These are phyloP conservation scores for Venusia cambrica DNA, from an alignment of 2,888 invertebrate genomes.

Conservation along the genomic window DNA sequence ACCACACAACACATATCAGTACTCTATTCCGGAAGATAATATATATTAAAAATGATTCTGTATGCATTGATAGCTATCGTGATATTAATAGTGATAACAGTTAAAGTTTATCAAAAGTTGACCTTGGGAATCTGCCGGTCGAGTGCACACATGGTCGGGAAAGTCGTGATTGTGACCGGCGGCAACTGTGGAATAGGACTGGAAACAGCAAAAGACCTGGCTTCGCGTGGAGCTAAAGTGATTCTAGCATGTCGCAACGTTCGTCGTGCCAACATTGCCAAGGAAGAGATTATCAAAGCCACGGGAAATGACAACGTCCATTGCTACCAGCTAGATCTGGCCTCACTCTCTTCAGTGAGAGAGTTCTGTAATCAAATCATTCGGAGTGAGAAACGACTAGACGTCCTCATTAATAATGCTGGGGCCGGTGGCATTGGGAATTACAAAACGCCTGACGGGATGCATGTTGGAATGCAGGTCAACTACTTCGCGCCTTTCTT, in stretches of 20 bases:
- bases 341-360: slow-evolving; percentile 70
- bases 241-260: slow-evolving; percentile 75
- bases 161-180: slow-evolving; percentile 70
- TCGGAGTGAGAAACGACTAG: slow-evolving; percentile 69
- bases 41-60: slow-evolving; percentile 50
- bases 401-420: slow-evolving; percentile 83
- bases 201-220: slow-evolving; percentile 76
- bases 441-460: slow-evolving; percentile 82
- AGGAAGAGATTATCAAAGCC: slow-evolving; percentile 56
- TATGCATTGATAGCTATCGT: slow-evolving; percentile 39
- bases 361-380: slow-evolving; percentile 80
- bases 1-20: slow-evolving; percentile 7
- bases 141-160: slow-evolving; percentile 70
- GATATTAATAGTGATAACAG: slow-evolving; percentile 39
- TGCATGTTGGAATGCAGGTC: slow-evolving; percentile 85
- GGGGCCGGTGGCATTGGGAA: slow-evolving; percentile 73
- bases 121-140: slow-evolving; percentile 63
- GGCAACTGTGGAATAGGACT: slow-evolving; percentile 76
- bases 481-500: slow-evolving; percentile 88
- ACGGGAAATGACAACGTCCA: slow-evolving; percentile 61
- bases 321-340: slow-evolving; percentile 62
- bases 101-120: slow-evolving; percentile 66
- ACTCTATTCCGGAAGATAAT: slow-evolving; percentile 1
- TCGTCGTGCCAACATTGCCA: slow-evolving; percentile 56
- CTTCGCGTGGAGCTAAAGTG: slow-evolving; percentile 72